Base-by-base conservation (phyloP, 2,113 vertebrate species). In the Thunnus maccoyii region DNA sequence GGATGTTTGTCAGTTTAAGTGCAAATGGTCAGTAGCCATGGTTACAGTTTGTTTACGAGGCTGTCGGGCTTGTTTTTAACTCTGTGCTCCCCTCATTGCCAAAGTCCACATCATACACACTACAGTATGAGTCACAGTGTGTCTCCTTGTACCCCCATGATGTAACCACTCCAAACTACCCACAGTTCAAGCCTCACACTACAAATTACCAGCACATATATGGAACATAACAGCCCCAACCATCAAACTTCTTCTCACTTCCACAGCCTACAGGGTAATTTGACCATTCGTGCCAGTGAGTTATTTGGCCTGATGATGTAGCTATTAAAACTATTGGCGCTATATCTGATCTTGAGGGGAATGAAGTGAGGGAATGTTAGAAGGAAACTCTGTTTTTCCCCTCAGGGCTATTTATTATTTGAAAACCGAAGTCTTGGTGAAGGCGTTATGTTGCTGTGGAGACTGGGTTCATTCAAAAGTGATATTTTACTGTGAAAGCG, bases 101-200 rank as follows among this genome's bases (percentile, higher is more conserved):
- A 92, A 90, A 81, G 86, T 92, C 89, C 80, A 93, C 89, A 93
- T 93, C 91, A 92, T 85, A 52, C 78, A 58, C 46, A 3, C 78
- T 84, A 66, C 68, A 69, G 87, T 44, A 60, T 92, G 91, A 93
- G 80, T 93, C 92, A 93, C 87, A 57, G 73, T 47, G 61, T 75
- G 76, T 83, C 79, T 91, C 69, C 78, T 72, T 16, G 27, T 82
- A 78, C 65, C 63, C 62, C 78, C 50, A 64, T 92, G 90, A 92
- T 88, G 91, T 89, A 91, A 92, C 83, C 25, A 55, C 62, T 75
- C 78, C 75, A 9, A 83, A 84, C 69, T 91, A 70, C 74, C 86
- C 88, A 41, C 83, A 89, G 81, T 87, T 88, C 70, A 75, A 74
- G 65, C 55, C 86, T 86, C 83, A 71, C 58, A 54, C 76, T 74